Conservation (phyloP, 1,140 invertebrate species). For the Bilobella aurantiaca region DNA sequence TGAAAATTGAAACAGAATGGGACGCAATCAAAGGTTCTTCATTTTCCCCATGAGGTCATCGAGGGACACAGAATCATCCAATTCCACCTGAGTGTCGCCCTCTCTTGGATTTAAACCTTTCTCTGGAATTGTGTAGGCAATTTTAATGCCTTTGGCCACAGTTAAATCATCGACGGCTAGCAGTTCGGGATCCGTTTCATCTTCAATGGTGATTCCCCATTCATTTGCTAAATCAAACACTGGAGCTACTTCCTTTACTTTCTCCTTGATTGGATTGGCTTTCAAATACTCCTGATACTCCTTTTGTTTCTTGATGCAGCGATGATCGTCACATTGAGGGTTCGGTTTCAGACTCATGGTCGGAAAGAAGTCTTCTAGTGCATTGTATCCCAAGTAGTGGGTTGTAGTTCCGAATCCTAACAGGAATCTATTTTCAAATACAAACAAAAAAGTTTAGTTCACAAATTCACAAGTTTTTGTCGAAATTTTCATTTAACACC, state of each 20-base stretch:
- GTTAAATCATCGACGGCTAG: slow-evolving; percentile 43
- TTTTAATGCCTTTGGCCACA: slow-evolving; percentile 48
- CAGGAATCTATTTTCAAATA: slow-evolving; percentile 59
- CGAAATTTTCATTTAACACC: too few relatives aligned
- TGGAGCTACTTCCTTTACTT: slow-evolving; percentile 39
- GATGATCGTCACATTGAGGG: slow-evolving; percentile 73
- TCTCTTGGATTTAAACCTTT: slow-evolving; percentile 34
- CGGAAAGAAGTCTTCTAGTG: slow-evolving; percentile 92
- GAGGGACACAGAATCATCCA: slow-evolving; percentile 49
- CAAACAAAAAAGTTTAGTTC: too few relatives aligned
- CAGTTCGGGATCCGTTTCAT: slow-evolving; percentile 49
- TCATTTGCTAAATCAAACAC: slow-evolving; percentile 64
- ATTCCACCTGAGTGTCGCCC: slow-evolving; percentile 36
- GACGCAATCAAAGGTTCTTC: slow-evolving; percentile 58
- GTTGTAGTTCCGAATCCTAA: slow-evolving; percentile 81
- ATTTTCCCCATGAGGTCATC: slow-evolving; percentile 84
- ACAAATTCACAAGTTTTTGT: too few relatives aligned
- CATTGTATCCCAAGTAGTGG: slow-evolving; percentile 93
- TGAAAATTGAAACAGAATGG: too few relatives aligned
- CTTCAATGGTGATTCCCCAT: slow-evolving; percentile 63
- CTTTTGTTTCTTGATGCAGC: slow-evolving; percentile 63
- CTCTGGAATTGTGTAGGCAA: slow-evolving; percentile 55
- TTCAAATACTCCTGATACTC: slow-evolving; percentile 47
- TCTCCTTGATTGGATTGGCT: slow-evolving; percentile 38
- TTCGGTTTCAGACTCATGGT: slow-evolving; percentile 87